These are phyloP conservation scores for Drosophila merina DNA, from an alignment of 2,888 invertebrate genomes.

Conservation along the genomic window DNA sequence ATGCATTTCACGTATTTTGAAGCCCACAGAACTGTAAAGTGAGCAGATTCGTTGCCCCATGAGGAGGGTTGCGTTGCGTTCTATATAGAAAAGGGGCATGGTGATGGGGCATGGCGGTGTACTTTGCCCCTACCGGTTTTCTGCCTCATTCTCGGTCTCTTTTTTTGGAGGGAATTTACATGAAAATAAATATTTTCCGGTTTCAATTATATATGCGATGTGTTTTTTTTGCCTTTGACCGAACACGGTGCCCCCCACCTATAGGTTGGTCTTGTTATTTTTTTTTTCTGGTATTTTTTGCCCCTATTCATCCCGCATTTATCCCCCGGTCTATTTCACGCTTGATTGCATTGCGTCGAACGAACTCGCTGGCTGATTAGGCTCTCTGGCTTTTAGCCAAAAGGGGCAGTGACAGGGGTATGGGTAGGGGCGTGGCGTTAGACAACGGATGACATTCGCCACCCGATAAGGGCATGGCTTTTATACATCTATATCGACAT, in stretches of 20 bases:
- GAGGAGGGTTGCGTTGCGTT: slow-evolving; percentile 16
- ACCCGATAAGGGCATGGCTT: slow-evolving; percentile 40
- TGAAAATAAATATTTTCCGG: slow-evolving; percentile 83
- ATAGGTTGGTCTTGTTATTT: slow-evolving; percentile 1
- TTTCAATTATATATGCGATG: slow-evolving; percentile 76
- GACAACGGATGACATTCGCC: slow-evolving; percentile 29
- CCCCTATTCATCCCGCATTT: slow-evolving; percentile 10
- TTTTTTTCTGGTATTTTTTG: neutral
- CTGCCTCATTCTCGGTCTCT: slow-evolving; percentile 12
- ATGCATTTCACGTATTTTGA: slow-evolving; percentile 71
- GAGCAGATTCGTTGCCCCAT: slow-evolving; percentile 18
- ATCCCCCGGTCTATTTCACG: slow-evolving; percentile 69
- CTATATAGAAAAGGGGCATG: neutral
- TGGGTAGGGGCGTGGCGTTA: slow-evolving; percentile 17
- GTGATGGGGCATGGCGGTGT: too few relatives aligned
- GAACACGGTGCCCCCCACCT: slow-evolving; percentile 27
- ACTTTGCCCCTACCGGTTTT: slow-evolving; percentile 46
- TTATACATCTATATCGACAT: neutral
- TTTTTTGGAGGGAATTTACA: slow-evolving; percentile 73
- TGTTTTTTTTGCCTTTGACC: slow-evolving; percentile 31
- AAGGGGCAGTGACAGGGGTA: slow-evolving; percentile 1
- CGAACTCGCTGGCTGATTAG: slow-evolving; percentile 66
- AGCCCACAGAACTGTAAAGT: slow-evolving; percentile 33
- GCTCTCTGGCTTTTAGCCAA: slow-evolving; percentile 42
- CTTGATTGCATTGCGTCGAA: slow-evolving; percentile 68